Evolutionary conservation across 2,113 vertebrate species (phyloP), one percentile per base, ranked within the genome.

Genomic region (Lepisosteus osseus): DNA sequence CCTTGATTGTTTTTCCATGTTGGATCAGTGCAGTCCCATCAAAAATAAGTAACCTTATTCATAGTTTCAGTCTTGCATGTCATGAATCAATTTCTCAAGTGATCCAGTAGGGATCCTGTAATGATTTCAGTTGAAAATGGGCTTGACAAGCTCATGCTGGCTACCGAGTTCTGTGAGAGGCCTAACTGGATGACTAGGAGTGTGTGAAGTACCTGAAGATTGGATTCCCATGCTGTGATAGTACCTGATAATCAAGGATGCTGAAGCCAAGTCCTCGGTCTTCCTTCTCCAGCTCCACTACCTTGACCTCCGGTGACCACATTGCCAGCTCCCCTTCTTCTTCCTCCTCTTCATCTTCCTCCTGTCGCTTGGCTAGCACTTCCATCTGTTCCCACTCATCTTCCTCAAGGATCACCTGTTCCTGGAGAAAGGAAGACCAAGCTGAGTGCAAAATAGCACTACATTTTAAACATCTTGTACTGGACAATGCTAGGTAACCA

Each of bases 181-280:
- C 12, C 43, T 17, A 6, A 69, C 29, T 29, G 29, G 29, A 29
- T 29, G 29, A 29, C 29, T 29, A 29, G 29, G 29, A 29, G 29
- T 29, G 29, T 29, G 29, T 29, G 29, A 29, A 29, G 29, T 29
- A 1, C 29, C 29, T 29, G 0, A 29, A 29, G 9, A 59, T n/a
- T 59, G 14, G 57, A n/a, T 1, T n/a, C 6, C 14, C 3, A n/a
- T 59, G 57, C 14, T 7, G 9, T 42, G 7, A 41, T 12, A 51
- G 70, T 89, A 99, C 97, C 96, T 98, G 96, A 76, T 99, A 99
- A 79, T 99, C 97, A 65, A 99, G 90, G 86, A 99, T 95, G 88
- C 97, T 99, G 92, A 99, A 99, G 79, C 97, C 97, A 13, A 99
- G 91, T 55, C 97, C 95, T 76, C 89, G 89, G 41, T 84, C 89